Percentiles rank a stretch among this genome's conserved stretches.
Conservation (phyloP, 2,888 invertebrate genomes). For the Alloplasta piceator region DNA sequence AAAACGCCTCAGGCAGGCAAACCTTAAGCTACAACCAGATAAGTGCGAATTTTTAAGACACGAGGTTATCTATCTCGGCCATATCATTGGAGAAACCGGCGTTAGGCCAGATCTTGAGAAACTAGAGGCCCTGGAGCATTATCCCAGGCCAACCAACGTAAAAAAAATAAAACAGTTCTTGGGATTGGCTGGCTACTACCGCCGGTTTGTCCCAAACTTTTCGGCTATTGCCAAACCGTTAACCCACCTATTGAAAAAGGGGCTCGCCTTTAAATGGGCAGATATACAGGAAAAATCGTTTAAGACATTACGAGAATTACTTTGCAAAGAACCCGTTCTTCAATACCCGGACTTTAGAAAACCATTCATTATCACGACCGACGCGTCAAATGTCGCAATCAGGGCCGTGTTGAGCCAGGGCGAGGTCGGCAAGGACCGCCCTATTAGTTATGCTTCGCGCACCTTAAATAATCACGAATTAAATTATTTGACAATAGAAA, state of each 20-base stretch:
- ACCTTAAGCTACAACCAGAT: too few species aligned
- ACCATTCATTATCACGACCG: constrained; percentile 60
- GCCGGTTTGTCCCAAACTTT: constrained; percentile 36
- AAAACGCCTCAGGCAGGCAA: too few species aligned
- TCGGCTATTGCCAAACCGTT: constrained; percentile 19
- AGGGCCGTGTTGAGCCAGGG: constrained; percentile 50
- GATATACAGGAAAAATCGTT: constrained; percentile 1
- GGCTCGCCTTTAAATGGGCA: constrained; percentile 5
- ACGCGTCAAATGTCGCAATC: constrained; percentile 50
- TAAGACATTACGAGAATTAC: neutral
- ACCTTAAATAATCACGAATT: constrained; percentile 43
- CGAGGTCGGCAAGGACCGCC: constrained; percentile 42
- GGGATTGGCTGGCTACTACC: too few species aligned
- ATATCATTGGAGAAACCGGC: too few species aligned
- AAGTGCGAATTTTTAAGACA: too few species aligned
- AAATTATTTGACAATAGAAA: constrained; percentile 54
- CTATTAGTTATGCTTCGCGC: constrained; percentile 53
- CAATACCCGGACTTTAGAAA: constrained; percentile 58
- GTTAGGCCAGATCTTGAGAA: too few species aligned
- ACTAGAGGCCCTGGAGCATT: too few species aligned
- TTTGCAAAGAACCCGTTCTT: constrained; percentile 54
- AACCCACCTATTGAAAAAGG: constrained; percentile 3
- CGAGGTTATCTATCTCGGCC: too few species aligned
- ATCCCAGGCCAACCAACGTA: too few species aligned
- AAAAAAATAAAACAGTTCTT: too few species aligned